Conservation (phyloP, 2,888 invertebrate genomes). For the Pyrocoelia pectoralis region DNA sequence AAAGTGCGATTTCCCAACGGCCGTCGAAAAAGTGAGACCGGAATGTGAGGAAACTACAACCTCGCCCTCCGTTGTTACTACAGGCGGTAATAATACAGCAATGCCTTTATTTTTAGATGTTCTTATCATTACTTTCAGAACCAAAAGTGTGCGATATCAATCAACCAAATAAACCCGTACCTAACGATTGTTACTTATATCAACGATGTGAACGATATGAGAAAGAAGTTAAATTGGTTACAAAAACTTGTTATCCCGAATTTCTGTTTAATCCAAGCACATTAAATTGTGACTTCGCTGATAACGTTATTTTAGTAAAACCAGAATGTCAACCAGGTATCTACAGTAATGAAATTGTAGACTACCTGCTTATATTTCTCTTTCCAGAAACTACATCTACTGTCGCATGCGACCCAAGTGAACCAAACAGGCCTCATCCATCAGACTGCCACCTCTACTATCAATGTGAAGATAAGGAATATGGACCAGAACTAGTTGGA, state of each 20-base stretch:
- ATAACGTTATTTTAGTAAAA: neutral
- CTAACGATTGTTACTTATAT: constrained; percentile 1
- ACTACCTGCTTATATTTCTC: too few relatives aligned
- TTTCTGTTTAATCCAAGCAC: constrained; percentile 6
- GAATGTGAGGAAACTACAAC: constrained; percentile 2
- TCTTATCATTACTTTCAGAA: too few relatives aligned
- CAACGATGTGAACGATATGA: neutral
- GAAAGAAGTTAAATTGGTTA: neutral
- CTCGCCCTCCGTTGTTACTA: neutral
- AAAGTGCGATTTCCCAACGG: neutral
- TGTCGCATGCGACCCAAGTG: neutral
- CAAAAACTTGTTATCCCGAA: constrained; percentile 1
- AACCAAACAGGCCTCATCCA: neutral
- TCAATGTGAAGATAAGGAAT: neutral
- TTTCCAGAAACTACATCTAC: too few relatives aligned
- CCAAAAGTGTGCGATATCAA: neutral
- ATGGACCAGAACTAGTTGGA: neutral
- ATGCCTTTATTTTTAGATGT: too few relatives aligned
- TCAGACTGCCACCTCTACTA: neutral
- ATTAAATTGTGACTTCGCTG: neutral
- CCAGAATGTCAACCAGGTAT: neutral
- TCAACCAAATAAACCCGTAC: neutral
- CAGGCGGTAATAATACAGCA: too few relatives aligned
- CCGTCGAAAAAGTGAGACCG: constrained; percentile 8
- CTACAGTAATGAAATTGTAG: too few relatives aligned